Percentiles rank a stretch among this genome's conserved stretches.
Evolutionary conservation across 2,888 invertebrate species (phyloP).

Genomic region (Strigamia transsilvanica): DNA sequence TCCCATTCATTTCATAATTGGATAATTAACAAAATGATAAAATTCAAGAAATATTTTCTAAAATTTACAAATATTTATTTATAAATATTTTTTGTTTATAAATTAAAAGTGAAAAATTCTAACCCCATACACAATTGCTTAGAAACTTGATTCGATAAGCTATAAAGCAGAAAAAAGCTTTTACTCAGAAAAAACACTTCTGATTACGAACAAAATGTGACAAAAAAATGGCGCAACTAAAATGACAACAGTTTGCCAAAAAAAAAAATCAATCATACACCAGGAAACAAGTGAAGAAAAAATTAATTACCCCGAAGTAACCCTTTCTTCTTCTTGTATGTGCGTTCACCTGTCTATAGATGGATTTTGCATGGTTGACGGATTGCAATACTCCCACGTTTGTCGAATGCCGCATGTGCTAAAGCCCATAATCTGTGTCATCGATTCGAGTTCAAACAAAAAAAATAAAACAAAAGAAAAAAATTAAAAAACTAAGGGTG

Average conservation of each 20-base stretch:
- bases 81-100: background rate
- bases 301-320: slow-evolving; percentile 10
- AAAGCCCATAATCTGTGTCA: slow-evolving; percentile 32
- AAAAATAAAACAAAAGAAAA: slow-evolving; percentile 42
- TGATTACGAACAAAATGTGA: background rate
- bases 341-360: slow-evolving; percentile 12
- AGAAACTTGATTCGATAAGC: background rate
- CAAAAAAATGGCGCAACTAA: background rate
- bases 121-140: background rate
- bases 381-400: slow-evolving; percentile 6
- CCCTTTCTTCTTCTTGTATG: slow-evolving; percentile 2
- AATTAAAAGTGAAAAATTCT: background rate
- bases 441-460: slow-evolving; percentile 11
- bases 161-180: background rate
- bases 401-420: background rate
- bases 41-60: no score
- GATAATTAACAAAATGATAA: background rate
- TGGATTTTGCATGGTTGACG: slow-evolving; percentile 20
- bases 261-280: background rate
- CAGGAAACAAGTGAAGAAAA: background rate
- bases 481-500: background rate
- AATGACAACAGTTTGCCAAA: background rate
- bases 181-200: background rate
- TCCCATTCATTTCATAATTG: background rate
- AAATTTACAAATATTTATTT: background rate